Conservation (phyloP, 1,140 invertebrate species). For the Papilio xuthus region DNA sequence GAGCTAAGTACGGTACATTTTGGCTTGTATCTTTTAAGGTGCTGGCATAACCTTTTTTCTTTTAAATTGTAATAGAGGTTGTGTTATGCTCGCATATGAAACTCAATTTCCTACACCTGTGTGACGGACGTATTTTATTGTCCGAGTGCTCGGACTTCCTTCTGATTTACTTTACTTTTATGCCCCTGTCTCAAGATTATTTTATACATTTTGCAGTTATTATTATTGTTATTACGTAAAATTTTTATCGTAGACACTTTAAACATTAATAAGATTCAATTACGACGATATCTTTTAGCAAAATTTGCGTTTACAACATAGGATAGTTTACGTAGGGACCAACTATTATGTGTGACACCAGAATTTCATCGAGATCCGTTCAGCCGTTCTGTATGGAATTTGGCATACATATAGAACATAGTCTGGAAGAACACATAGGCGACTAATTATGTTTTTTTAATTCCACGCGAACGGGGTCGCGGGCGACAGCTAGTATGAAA, state of each 20-base stretch:
- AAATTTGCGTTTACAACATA: too few relatives aligned
- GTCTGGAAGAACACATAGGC: too few relatives aligned
- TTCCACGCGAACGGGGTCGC: too few relatives aligned
- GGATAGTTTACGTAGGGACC: too few relatives aligned
- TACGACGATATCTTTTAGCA: too few relatives aligned
- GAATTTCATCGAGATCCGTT: too few relatives aligned
- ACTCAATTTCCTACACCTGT: constrained; percentile 16
- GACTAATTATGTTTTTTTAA: too few relatives aligned
- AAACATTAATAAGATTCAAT: too few relatives aligned
- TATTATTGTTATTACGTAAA: neutral
- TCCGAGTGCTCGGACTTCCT: constrained; percentile 9
- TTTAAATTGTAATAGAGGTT: constrained; percentile 19
- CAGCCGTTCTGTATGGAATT: too few relatives aligned
- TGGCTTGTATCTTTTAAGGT: neutral
- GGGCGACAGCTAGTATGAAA: too few relatives aligned
- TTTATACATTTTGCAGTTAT: neutral
- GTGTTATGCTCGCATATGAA: constrained; percentile 17
- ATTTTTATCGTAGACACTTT: neutral
- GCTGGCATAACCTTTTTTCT: constrained; percentile 6
- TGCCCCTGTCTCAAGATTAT: constrained; percentile 4
- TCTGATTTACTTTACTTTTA: constrained; percentile 5
- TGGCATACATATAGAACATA: too few relatives aligned
- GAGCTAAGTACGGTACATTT: neutral
- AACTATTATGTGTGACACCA: too few relatives aligned
- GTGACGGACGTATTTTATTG: constrained; percentile 17